These are phyloP conservation scores for Sander vitreus DNA, from an alignment of 2,113 vertebrate species.

Conservation along the genomic window DNA sequence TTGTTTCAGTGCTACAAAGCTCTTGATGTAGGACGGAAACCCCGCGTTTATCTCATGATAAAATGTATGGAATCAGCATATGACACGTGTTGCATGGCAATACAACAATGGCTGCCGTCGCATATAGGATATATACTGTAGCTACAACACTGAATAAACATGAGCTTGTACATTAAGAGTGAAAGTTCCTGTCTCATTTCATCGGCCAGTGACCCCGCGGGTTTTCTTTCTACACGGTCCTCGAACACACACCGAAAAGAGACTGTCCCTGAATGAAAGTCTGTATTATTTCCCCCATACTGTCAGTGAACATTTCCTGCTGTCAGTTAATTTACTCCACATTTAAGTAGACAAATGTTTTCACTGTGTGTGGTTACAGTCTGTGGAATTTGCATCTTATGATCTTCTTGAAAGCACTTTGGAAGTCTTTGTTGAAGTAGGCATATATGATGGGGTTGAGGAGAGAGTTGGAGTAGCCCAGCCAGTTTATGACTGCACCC, in stretches of 20 bases:
- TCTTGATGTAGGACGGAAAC: constrained; percentile 62
- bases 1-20: constrained; percentile 82
- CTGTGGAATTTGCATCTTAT: constrained; percentile 95
- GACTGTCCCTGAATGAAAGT: constrained; percentile 75
- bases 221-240: constrained; percentile 33
- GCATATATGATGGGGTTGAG: constrained; percentile 98
- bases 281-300: constrained; percentile 24
- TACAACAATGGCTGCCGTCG: constrained; percentile 72
- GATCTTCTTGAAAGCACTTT: constrained; percentile 98
- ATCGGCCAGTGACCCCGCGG: neutral
- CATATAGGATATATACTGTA: constrained; percentile 66
- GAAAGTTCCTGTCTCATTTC: constrained; percentile 44
- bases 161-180: constrained; percentile 71
- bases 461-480: constrained; percentile 98
- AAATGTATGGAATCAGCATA: constrained; percentile 77
- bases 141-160: constrained; percentile 80
- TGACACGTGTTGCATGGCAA: constrained; percentile 74
- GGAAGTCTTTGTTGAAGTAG: constrained; percentile 99
- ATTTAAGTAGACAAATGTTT: neutral
- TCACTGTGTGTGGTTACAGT: constrained; percentile 71
- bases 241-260: constrained; percentile 32
- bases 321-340: constrained; percentile 29
- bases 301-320: constrained; percentile 37
- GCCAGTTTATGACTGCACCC: constrained; percentile 95
- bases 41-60: constrained; percentile 49